Evolutionary conservation across 2,113 vertebrate species (phyloP).

Genomic region (Bos taurus): ARS-UCD2.0 NC_037334.1:36668001-36668500

Average conservation of each 20-base stretch:
- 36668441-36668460: background rate
- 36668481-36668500: background rate
- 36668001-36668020: background rate
- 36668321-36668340: background rate
- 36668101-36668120: no score
- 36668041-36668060: background rate
- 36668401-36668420: rapidly evolving
- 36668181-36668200: no score
- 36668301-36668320: background rate
- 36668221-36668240: no score
- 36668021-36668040: background rate
- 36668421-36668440: background rate
- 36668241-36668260: no score
- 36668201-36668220: no score
- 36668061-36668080: background rate
- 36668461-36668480: background rate
- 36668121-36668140: no score
- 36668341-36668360: background rate
- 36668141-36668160: no score
- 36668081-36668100: no score
- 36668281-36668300: background rate
- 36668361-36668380: background rate
- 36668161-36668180: no score
- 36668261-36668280: no score
- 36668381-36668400: rapidly evolving